Base-by-base conservation (phyloP, 2,113 vertebrate species). In the Salvator merianae region DNA sequence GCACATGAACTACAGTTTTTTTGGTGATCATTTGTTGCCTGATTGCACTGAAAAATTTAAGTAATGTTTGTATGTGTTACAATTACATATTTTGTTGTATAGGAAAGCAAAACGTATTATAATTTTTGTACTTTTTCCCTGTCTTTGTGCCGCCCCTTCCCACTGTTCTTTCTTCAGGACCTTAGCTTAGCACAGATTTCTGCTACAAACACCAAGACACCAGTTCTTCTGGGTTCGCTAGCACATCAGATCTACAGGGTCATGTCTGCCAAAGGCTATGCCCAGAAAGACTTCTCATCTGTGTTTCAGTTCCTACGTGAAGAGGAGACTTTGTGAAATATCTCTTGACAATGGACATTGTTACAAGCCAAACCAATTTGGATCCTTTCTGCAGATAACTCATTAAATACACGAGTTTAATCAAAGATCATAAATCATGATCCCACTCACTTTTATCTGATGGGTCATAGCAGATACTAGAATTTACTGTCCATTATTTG, bases 261-360 rank as follows among this genome's bases (percentile, higher is more conserved):
- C 95, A 99, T 99, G 98, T 99, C 97, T 89, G 97, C 98, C 32
- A 98, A 98, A 72, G 98, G 99, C 91, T 99, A 99, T 83, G 95
- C 98, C 87, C 93, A 91, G 94, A 99, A 99, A 96, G 98, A 99
- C 96, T 99, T 99, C 97, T 99, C 99, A 38, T 96, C 98, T 0
- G 97, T 99, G 82, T 99, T 99, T 96, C 98, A 98, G 94, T 99
- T 98, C 95, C 96, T 99, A 86, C 97, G 98, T 43, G 98, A 99
- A 89, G 99, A 99, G 90, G 98, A 99, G 92, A 94, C 89, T 90
- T 96, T 98, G 94, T 97, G 95, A 97, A 87, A 72, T 72, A 73
- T 84, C 84, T 62, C 87, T 88, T 50, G 88, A 84, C 84, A 75
- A 8, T 74, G 88, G 89, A 92, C 87, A n/a, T 76, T 88, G 71